Evolutionary conservation across 1,140 invertebrate genomes (phyloP), one percentile per base, ranked within the genome.

Genomic region (Mactra quadrangularis): DNA sequence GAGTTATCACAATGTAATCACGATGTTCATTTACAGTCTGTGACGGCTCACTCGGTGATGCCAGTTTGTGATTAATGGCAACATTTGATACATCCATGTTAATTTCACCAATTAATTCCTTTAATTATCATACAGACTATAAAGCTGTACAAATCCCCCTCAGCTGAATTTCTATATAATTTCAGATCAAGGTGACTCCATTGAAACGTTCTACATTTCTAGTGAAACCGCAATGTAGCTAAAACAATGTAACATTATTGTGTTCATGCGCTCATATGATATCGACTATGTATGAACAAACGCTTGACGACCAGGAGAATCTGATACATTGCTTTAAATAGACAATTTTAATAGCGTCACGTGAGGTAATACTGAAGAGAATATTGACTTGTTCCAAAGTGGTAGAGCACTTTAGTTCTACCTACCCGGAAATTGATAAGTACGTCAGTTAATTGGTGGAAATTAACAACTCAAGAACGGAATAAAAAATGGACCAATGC

Each of bases 1-100:
- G 64, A 7, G 77, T 81, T n/a, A 81, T 81, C 66, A 66, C 52
- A 19, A 81, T 81, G 27, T 68, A 81, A 29, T 81, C 35, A 4
- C 52, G 19, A n/a, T 64, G 22, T 11, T 81, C 77, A 17, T 71
- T 70, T 1, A 59, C 3, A 19, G 13, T 50, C 29, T 64, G 66
- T 25, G 57, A 17, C 45, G 55, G 41, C 19, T 45, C 27, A 22
- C 66, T 22, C 1, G 27, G 47, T 31, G 64, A 50, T n/a, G 77
- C 3, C 31, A 60, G 1, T 27, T 15, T n/a, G 0, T 45, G 35
- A 38, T 52, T 35, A 55, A 38, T 27, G 6, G 38, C 15, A 6
- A 6, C 70, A 31, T 35, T 38, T 72, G 47, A 55, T 29, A 17
- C 27, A 55, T 35, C 13, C 41, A n/a, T 52, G n/a, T n/a, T n/a